Evolutionary conservation across 2,797 vertebrate genomes (phyloP), one percentile per base, ranked within the genome.

Genomic region (Chaenodraco wilsoni): DNA sequence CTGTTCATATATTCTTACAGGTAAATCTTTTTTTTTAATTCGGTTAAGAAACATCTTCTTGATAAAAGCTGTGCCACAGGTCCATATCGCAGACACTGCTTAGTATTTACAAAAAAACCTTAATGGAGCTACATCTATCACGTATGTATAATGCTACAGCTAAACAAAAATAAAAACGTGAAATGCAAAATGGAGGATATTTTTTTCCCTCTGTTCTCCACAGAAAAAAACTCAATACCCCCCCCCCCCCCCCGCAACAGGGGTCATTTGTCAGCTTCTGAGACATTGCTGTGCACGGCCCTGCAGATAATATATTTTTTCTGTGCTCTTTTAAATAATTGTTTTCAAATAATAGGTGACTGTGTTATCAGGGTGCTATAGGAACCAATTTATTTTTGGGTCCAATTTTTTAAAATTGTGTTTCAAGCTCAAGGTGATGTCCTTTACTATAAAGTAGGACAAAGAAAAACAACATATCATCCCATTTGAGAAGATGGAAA

Each of bases 191-290:
- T 13, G 37, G 21, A 52, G 2, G 60, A 9, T 11, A 27, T 56
- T 40, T 37, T 31, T 56, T 21, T 37, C 45, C 5, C 14, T 51
- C 46, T 65, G 43, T 15, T 45, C 72, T 67, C n/a, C 37, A 54
- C 56, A 44, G 56, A 78, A 41, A 19, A 56, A 82, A 76, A 50
- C 23, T 77, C 79, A 69, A 70, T 70, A 84, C 19, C 55, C 46
- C 27, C 2, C 64, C 46, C 27, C 2, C 64, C 58, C 59, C 69
- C 64, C 57, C 72, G 52, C 79, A 69, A 66, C 71, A 17, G 59
- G 58, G 57, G 48, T 50, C 70, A 74, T 69, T 48, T 27, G 41
- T 73, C 60, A 67, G 48, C 40, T 51, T 50, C 21, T 16, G 7
- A 49, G 27, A 60, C 17, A 45, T 77, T 58, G 9, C 21, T 12